Conservation (phyloP, 2,888 invertebrate genomes). For the Busseola fusca region DNA sequence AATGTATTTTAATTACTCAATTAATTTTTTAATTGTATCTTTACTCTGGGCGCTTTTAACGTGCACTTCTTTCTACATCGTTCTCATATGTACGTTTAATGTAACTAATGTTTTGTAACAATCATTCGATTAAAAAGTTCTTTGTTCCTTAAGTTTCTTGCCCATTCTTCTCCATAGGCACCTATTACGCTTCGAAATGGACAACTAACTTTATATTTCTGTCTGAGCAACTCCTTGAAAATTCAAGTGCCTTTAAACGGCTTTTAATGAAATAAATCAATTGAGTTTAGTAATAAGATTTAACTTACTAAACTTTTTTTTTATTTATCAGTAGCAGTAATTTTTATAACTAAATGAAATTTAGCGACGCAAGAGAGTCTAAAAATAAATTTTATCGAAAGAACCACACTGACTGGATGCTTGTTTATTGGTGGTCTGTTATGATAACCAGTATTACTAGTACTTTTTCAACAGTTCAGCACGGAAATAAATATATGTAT, state of each 20-base stretch:
- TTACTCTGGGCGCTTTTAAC: not conserved
- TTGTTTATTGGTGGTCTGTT: not conserved
- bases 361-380: not conserved
- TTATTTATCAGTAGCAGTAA: not conserved
- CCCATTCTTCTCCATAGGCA: too few species aligned
- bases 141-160: not conserved
- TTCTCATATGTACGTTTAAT: not conserved
- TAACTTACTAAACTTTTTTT: not conserved
- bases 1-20: too few species aligned
- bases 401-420: not conserved
- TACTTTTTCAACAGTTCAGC: slow-evolving; percentile 4
- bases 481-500: slow-evolving; percentile 54
- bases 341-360: not conserved
- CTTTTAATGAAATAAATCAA: not conserved
- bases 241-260: not conserved
- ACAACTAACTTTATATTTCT: not conserved
- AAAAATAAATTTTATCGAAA: not conserved
- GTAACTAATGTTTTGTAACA: not conserved
- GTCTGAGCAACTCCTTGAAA: not conserved
- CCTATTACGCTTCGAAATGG: not conserved
- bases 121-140: not conserved
- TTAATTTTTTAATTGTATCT: too few species aligned
- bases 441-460: slow-evolving; percentile 14
- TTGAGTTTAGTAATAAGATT: not conserved
- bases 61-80: not conserved